phyloP scores from a whole-genome alignment of 2,113 vertebrate genomes.

The Junco hyemalis region DNA sequence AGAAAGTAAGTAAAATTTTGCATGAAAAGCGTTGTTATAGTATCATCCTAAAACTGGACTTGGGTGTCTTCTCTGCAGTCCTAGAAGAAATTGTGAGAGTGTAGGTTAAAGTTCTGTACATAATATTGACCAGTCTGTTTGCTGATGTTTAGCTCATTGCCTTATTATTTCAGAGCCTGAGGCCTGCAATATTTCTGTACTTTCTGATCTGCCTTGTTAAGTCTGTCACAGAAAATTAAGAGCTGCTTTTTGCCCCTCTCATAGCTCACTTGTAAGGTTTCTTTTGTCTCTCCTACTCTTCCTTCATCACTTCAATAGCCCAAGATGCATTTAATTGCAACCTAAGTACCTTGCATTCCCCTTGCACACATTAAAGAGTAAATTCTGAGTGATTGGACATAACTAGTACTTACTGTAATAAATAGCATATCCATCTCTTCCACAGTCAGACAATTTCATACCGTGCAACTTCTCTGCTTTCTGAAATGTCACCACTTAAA shows the following conservation, averaged over 20 bases:
- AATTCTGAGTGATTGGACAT: conserved; percentile 48
- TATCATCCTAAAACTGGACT: neutral
- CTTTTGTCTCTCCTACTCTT: neutral
- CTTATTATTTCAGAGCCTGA: neutral
- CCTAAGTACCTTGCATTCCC: conserved; percentile 3
- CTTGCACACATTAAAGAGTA: neutral
- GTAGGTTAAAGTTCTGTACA: neutral
- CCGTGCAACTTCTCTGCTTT: neutral
- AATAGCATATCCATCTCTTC: conserved; percentile 45
- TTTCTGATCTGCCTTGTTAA: neutral
- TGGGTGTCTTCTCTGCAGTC: neutral
- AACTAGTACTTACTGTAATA: conserved; percentile 43
- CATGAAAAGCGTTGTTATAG: neutral
- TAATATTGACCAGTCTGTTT: neutral
- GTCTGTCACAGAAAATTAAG: neutral
- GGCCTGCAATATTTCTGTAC: neutral
- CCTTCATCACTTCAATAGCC: neutral
- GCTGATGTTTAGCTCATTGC: neutral
- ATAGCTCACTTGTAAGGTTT: neutral
- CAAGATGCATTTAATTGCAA: conserved; percentile 54
- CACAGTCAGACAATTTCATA: conserved; percentile 27
- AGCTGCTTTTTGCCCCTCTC: neutral
- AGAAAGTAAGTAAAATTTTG: neutral
- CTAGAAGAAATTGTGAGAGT: neutral
- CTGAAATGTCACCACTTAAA: conserved; percentile 34